phyloP scores from a whole-genome alignment of 2,888 invertebrate species.

The Allygus modestus region DNA sequence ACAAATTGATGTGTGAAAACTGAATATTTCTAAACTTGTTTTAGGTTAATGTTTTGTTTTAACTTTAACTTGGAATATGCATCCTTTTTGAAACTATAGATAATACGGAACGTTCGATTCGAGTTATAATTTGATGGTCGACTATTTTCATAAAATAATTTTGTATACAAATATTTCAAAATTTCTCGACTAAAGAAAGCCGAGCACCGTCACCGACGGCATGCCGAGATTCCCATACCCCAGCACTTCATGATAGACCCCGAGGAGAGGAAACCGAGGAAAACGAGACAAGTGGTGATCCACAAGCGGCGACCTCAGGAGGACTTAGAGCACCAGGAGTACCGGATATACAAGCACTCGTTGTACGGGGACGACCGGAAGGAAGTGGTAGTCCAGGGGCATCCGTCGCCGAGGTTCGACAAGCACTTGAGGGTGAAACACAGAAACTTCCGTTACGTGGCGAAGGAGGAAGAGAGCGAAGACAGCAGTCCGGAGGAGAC shows the following conservation, averaged over 20 bases:
- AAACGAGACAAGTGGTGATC: constrained; percentile 2
- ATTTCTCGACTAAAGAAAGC: constrained; percentile 37
- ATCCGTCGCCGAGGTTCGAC: neutral
- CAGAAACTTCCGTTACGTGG: neutral
- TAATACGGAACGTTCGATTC: neutral
- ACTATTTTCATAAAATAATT: neutral
- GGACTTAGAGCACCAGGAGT: neutral
- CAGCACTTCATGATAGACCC: constrained; percentile 12
- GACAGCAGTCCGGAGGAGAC: constrained; percentile 34
- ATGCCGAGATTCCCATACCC: neutral
- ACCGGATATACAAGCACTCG: constrained; percentile 36
- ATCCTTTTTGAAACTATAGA: neutral
- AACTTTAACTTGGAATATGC: neutral
- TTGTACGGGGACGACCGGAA: constrained; percentile 38
- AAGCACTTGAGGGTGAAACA: constrained; percentile 7
- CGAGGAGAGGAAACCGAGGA: constrained; percentile 8
- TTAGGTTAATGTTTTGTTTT: neutral
- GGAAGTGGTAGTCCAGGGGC: neutral
- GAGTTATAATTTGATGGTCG: neutral
- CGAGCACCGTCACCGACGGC: constrained; percentile 30
- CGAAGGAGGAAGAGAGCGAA: constrained; percentile 20
- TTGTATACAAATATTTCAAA: neutral
- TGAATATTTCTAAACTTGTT: too few species aligned
- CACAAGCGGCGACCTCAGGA: constrained; percentile 20
- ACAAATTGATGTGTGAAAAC: neutral